Evolutionary conservation across 2,888 invertebrate species (phyloP), one percentile per base, ranked within the genome.

Genomic region (Mystacides longicornis): DNA sequence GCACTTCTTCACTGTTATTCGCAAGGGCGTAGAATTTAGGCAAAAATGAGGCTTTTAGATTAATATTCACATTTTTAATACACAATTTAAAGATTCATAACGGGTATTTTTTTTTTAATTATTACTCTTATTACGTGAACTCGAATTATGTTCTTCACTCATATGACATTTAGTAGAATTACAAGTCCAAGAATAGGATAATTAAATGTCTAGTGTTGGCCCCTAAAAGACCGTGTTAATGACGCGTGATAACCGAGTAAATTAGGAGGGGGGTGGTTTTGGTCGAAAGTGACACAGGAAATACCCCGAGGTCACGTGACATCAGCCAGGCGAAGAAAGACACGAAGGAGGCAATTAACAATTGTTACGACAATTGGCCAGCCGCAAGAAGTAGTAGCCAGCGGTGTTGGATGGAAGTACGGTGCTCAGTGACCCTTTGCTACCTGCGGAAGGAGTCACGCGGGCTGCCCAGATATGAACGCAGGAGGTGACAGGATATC

Each of bases 291-390:
- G 18, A 23, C 21, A n/a, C 54, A 54, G 54, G 54, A 54, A 54
- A 43, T 47, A 37, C 52, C 48, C 33, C 20, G 49, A 27, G 33
- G 54, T 54, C 49, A 49, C 54, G 54, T 54, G 54, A 53, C 53
- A 48, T 53, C 53, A 53, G n/a, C 53, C 19, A 54, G 54, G 49
- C 54, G 54, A 49, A 23, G 54, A 49, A 54, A 49, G 18, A 27
- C 22, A 23, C 42, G 49, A 54, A 54, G 49, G 37, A 21, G 21
- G 27, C 16, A 46, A 46, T 37, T 37, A 37, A 37, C 16, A 16
- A 16, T 14, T 37, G 7, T 37, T 37, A 37, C 14, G 37, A 37
- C 37, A 37, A 37, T 37, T 37, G 37, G 37, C 37, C 16, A n/a
- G 14, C 14, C 4, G 4, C 4, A 37, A 37, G 37, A 14, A 37